Percentiles rank a stretch among this genome's conserved stretches.
Evolutionary conservation across 2,797 vertebrate genomes (phyloP).

Genomic region (Scomberomorus guttatus): DNA sequence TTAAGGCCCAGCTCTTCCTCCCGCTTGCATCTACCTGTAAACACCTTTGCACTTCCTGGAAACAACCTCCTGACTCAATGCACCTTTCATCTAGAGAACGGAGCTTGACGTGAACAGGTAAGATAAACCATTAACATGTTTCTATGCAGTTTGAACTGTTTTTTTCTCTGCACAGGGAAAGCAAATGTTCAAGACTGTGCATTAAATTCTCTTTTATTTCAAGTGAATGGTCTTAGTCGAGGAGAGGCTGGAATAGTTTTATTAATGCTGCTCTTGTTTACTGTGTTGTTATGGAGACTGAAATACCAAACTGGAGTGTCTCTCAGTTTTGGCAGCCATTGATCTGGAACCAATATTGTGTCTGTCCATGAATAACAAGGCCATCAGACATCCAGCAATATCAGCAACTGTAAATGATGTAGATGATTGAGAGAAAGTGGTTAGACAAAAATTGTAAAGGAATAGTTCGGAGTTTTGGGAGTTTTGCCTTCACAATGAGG

Average conservation of each 20-base stretch:
- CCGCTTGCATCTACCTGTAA: slow-evolving; percentile 24
- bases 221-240: not conserved
- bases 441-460: not conserved
- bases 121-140: not conserved
- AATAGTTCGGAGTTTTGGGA: not conserved
- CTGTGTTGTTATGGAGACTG: not conserved
- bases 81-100: slow-evolving; percentile 35
- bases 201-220: not conserved
- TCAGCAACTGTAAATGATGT: not conserved
- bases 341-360: slow-evolving; percentile 22
- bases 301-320: not conserved
- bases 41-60: slow-evolving; percentile 40
- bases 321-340: slow-evolving; percentile 28
- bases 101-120: slow-evolving; percentile 19
- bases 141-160: not conserved
- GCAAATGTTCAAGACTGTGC: not conserved
- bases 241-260: not conserved
- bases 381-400: slow-evolving; percentile 1
- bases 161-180: not conserved
- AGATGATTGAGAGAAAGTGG: not conserved
- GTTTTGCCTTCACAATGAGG: not conserved
- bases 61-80: slow-evolving; percentile 23
- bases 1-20: slow-evolving; percentile 38
- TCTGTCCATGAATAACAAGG: slow-evolving; percentile 22
- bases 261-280: slow-evolving; percentile 3